Evolutionary conservation across 1,140 invertebrate genomes (phyloP).

Genomic region (Drosophila sechellia): DNA sequence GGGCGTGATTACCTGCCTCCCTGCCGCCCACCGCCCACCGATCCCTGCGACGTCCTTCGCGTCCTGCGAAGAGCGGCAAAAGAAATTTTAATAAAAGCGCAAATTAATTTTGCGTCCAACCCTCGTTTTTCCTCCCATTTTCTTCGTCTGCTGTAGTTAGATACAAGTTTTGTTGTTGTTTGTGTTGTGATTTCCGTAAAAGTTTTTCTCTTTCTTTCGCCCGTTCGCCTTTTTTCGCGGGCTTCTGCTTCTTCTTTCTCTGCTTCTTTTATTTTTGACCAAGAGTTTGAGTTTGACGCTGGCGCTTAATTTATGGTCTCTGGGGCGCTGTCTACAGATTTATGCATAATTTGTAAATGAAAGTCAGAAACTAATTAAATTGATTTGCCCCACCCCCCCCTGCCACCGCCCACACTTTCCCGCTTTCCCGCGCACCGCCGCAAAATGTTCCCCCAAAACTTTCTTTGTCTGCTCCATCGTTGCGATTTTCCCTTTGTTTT

Average conservation of each 20-base stretch:
- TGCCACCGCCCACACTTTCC: too few relatives aligned
- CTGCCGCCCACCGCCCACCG: not conserved
- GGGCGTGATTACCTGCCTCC: constrained; percentile 70
- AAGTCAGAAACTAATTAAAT: constrained; percentile 82
- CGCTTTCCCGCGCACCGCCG: not conserved
- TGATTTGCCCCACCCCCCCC: constrained; percentile 55
- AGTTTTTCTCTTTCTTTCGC: constrained; percentile 41
- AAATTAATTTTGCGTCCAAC: constrained; percentile 81
- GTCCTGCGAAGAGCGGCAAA: constrained; percentile 19
- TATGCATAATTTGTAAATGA: constrained; percentile 82
- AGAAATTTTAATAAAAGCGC: constrained; percentile 80
- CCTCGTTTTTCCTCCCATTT: constrained; percentile 44
- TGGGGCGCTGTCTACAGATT: constrained; percentile 79
- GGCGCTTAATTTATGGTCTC: constrained; percentile 80
- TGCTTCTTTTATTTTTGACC: constrained; percentile 25
- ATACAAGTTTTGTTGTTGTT: constrained; percentile 74
- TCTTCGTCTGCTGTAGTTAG: constrained; percentile 62
- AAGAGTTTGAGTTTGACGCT: constrained; percentile 59
- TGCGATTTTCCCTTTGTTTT: constrained; percentile 40
- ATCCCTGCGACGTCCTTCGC: constrained; percentile 2
- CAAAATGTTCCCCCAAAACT: constrained; percentile 16
- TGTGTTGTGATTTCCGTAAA: constrained; percentile 54
- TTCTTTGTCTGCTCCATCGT: constrained; percentile 33
- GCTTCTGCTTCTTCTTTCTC: not conserved
- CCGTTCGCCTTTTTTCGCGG: not conserved